Base-by-base conservation (phyloP, 2,113 vertebrate species). In the Xiphias gladius region DNA sequence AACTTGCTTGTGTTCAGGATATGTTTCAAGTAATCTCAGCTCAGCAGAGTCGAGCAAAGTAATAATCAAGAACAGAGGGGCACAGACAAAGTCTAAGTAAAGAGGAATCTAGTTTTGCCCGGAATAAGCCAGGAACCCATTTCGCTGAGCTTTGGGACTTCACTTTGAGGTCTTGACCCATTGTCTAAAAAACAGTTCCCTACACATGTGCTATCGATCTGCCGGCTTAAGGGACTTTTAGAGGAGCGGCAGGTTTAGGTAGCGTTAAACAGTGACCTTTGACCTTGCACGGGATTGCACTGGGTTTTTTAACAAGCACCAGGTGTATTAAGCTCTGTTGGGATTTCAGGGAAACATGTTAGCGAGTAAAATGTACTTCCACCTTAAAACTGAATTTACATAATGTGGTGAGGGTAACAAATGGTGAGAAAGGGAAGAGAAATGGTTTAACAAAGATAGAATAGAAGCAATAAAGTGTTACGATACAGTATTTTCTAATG, bases 171-270 rank as follows among this genome's bases (percentile, higher is more conserved):
- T 74, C 87, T 72, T n/a, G 48, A 59, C 62, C 83, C 43, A 28
- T 16, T 28, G 61, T 75, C 81, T 81, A 64, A 81, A 63, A 82
- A 84, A 66, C 83, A 65, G 28, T 52, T 50, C 81, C 64, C 16
- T 26, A 0, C 87, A 90, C 92, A 93, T 88, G 19, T 93, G 90
- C 84, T 59, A 82, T 88, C 78, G 75, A 91, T 93, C 89, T 87
- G 85, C 63, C 3, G 86, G 79, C 82, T 89, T 86, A 77, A 58
- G 82, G 69, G 82, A 79, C 67, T 86, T 80, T 77, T 11, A 73
- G 87, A 85, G 86, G 83, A 73, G 83, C 76, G 75, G 85, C 82
- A 87, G 85, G 80, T 89, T 93, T 86, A 89, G 92, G 90, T 91
- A 91, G 89, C 86, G 0, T 90, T 89, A 91, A 93, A 86, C 43